Base-by-base conservation (phyloP, 2,113 vertebrate genomes). In the Lates calcarifer region DNA sequence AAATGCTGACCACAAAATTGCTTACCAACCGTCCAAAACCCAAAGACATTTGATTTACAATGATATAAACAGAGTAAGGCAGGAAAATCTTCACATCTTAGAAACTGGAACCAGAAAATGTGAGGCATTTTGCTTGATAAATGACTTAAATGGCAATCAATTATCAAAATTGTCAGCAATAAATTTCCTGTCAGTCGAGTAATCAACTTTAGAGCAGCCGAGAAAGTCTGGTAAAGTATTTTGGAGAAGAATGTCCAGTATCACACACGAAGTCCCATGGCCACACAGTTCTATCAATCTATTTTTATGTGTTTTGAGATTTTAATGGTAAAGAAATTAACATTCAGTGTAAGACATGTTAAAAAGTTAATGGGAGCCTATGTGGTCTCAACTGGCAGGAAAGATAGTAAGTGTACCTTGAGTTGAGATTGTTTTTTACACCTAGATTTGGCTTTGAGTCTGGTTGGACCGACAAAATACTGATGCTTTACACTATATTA, bases 1-100 rank as follows among this genome's bases (percentile, higher is more conserved):
- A 28, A 64, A 56, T 15, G 24, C 6, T 4, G n/a, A 63, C 60
- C 73, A 64, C 73, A 31, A 41, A 75, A 63, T 41, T 55, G 18
- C 10, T 14, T 2, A 47, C 24, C 35, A 41, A 12, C 47, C 18
- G 8, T 15, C 26, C 12, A n/a, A 24, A 66, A 55, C 18, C 62
- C 35, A 55, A 41, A 35, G 20, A 65, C 20, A 53, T 69, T 55
- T 53, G n/a, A 69, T 69, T 69, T 35, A 35, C 47, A 35, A 11
- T 37, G 13, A 26, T 55, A 49, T 33, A 67, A 26, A 18, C 24
- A 70, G 51, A 69, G 14, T 47, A 29, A 31, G 24, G 5, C 41
- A 18, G 12, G 4, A 47, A 47, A 17, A 29, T 20, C 43, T 17
- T 29, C 63, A 66, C 9, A 22, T 29, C 17, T 17, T 6, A 49